Base-by-base conservation (phyloP, 2,888 invertebrate species). In the Mechanitis mazaeus region DNA sequence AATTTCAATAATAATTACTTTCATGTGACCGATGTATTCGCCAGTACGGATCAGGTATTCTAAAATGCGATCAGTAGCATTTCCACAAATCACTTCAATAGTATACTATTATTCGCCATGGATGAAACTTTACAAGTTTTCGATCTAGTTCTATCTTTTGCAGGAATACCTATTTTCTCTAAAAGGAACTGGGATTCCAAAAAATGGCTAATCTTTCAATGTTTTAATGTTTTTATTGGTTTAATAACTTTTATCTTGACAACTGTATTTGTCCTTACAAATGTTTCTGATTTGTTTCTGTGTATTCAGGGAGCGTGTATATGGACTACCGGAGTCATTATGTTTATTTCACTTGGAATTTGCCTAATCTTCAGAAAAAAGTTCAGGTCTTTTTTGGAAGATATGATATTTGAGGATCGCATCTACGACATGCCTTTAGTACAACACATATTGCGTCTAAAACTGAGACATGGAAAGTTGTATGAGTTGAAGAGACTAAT, bases 281-380 rank as follows among this genome's bases (percentile, higher is more conserved):
- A 79, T 55, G 66, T 64, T 1, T 74, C 77, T 0, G 72, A 90
- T 60, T 66, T 83, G 0, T 65, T 78, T 0, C 58, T 81, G 1
- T 84, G 81, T 56, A 87, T 88, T n/a, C 79, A 87, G 73, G 85
- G 84, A 0, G 83, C 85, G n/a, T 84, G 85, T 61, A 79, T 88
- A 47, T 90, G 89, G 87, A 79, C 82, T 0, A 88, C 88, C 0
- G 86, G 84, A 2, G 74, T 85, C 0, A 85, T 87, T 2, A 84
- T 87, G 83, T 81, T 82, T 0, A 83, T 87, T 7, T 80, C 85
- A 1, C 69, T 87, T 3, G 77, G 75, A 0, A 71, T 89, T 1
- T 87, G 84, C 33, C 67, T 87, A 28, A 35, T 79, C 59, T 89
- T 83, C 63, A 75, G 83, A 33, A 73, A 72, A 0, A 68, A 85